phyloP scores from a whole-genome alignment of 1,140 invertebrate species.

The Drosophila melanica region DNA sequence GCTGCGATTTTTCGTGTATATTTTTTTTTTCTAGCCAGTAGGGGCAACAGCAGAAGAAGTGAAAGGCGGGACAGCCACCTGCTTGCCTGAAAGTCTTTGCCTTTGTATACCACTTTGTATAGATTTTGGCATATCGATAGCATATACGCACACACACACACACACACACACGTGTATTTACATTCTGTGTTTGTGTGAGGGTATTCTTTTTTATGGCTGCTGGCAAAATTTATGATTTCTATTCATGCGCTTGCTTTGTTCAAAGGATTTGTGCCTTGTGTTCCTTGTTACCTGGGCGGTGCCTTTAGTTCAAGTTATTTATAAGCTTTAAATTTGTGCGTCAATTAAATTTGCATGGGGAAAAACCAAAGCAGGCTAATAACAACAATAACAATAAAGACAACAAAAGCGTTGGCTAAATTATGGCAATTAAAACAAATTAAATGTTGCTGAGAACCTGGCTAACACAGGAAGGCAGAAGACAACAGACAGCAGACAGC shows the following conservation, averaged over 20 bases:
- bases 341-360: slow-evolving; percentile 69
- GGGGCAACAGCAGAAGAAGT: background rate
- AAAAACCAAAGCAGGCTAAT: slow-evolving; percentile 44
- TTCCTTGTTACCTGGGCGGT: slow-evolving; percentile 2
- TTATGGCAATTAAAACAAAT: slow-evolving; percentile 60
- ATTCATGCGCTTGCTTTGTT: slow-evolving; percentile 65
- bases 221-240: slow-evolving; percentile 81
- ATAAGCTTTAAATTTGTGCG: slow-evolving; percentile 65
- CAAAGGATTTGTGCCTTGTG: slow-evolving; percentile 73
- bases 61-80: background rate
- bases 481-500: background rate
- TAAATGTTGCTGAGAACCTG: slow-evolving; percentile 23
- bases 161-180: slow-evolving; percentile 45
- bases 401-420: slow-evolving; percentile 37
- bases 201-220: slow-evolving; percentile 73
- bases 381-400: slow-evolving; percentile 13
- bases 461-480: background rate
- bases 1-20: slow-evolving; percentile 45
- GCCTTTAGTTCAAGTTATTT: slow-evolving; percentile 35
- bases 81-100: slow-evolving; percentile 19
- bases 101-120: slow-evolving; percentile 50
- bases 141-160: slow-evolving; percentile 54
- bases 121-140: slow-evolving; percentile 78
- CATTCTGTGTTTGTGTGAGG: slow-evolving; percentile 30
- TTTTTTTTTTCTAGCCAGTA: slow-evolving; percentile 35